phyloP scores from a whole-genome alignment of 2,888 invertebrate species.

The Epistrophella euchroma region DNA sequence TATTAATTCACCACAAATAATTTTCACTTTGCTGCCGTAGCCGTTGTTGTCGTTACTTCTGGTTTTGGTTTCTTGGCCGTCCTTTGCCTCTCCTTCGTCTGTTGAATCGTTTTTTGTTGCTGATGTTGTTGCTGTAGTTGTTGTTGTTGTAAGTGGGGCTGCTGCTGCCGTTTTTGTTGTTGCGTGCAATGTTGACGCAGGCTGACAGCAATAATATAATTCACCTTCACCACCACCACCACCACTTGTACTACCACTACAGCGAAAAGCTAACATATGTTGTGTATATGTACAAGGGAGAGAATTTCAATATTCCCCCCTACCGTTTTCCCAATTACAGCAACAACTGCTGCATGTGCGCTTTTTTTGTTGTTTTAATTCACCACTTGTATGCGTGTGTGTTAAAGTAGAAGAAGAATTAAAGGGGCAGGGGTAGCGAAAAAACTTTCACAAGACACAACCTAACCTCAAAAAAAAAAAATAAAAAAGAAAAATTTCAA shows the following conservation, averaged over 20 bases:
- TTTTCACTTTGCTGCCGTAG: conserved; percentile 41
- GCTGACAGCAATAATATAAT: conserved; percentile 72
- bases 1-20: conserved; percentile 40
- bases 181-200: conserved; percentile 73
- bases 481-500: conserved; percentile 37
- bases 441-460: conserved; percentile 75
- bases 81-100: conserved; percentile 28
- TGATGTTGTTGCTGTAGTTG: conserved; percentile 31
- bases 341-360: conserved; percentile 67
- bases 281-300: conserved; percentile 68
- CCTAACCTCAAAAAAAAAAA: conserved; percentile 71
- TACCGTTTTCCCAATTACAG: conserved; percentile 49
- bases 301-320: conserved; percentile 63
- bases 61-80: conserved; percentile 48
- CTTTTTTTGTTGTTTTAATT: conserved; percentile 25
- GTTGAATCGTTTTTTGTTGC: conserved; percentile 31
- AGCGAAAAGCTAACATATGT: conserved; percentile 68
- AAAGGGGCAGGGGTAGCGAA: conserved; percentile 51
- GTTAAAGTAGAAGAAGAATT: conserved; percentile 9
- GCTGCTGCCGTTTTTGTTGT: conserved; percentile 50
- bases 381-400: conserved; percentile 58
- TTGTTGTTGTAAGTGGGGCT: conserved; percentile 42
- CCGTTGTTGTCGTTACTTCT: conserved; percentile 40
- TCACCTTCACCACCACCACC: conserved; percentile 66
- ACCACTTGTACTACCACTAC: conserved; percentile 62